Conservation (phyloP, 2,113 vertebrate species). For the Rhinolophus sinicus region DNA sequence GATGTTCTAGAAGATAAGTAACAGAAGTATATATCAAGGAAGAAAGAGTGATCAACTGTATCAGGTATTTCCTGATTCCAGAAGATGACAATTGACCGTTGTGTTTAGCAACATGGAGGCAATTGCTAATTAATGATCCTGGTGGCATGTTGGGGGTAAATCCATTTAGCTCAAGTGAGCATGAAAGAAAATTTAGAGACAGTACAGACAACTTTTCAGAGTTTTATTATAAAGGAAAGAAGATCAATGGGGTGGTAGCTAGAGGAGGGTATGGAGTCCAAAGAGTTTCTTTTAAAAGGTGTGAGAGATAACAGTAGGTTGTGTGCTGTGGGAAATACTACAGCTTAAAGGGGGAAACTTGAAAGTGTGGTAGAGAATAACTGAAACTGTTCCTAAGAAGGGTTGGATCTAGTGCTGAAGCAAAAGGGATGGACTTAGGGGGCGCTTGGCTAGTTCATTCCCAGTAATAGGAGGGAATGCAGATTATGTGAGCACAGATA, state of each 20-base stretch:
- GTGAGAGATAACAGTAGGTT: not conserved
- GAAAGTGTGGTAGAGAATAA: not conserved
- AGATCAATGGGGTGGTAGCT: not conserved
- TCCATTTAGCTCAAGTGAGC: not conserved
- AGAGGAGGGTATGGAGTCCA: not conserved
- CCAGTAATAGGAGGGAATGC: not conserved
- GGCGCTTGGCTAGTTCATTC: not conserved
- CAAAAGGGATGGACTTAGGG: not conserved
- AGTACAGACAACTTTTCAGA: not conserved
- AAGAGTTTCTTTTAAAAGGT: not conserved
- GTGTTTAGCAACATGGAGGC: not conserved
- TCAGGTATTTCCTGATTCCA: too few relatives aligned
- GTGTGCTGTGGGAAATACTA: not conserved
- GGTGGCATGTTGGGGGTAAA: not conserved
- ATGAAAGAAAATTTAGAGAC: not conserved
- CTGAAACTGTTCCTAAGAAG: not conserved
- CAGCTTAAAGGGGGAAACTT: not conserved
- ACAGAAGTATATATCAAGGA: not conserved
- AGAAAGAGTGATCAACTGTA: not conserved
- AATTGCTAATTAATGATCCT: not conserved
- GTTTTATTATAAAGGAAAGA: not conserved
- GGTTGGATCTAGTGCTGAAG: not conserved
- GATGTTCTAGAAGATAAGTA: not conserved
- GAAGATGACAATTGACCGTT: not conserved
- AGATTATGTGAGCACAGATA: not conserved